These are phyloP conservation scores for Glareola pratincola DNA, from an alignment of 2,113 vertebrate genomes.

Conservation along the genomic window DNA sequence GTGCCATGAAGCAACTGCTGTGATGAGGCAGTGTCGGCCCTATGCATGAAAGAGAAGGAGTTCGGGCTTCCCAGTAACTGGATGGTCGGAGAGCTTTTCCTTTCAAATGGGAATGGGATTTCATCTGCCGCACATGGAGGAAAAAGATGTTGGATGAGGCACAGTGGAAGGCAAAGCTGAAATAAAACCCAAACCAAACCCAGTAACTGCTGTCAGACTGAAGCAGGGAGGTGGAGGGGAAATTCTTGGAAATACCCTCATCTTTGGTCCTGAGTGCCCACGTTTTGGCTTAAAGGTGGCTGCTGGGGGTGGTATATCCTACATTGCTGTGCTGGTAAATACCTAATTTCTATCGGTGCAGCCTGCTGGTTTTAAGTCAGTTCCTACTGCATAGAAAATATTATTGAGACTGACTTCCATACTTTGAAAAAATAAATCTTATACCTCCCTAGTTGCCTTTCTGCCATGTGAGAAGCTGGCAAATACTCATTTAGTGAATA, in stretches of 20 bases:
- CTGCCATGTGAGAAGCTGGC: neutral
- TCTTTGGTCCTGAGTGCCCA: neutral
- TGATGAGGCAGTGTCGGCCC: neutral
- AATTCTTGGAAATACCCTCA: neutral
- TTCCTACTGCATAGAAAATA: neutral
- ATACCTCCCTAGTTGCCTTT: neutral
- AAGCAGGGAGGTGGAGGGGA: neutral
- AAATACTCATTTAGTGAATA: neutral
- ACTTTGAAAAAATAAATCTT: neutral
- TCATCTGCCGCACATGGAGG: neutral
- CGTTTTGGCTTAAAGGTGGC: neutral
- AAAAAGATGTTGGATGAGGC: neutral
- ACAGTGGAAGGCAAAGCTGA: neutral
- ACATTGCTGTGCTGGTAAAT: neutral
- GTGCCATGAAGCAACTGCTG: neutral
- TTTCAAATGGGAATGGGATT: neutral
- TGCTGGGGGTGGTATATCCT: neutral
- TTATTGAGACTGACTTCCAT: neutral
- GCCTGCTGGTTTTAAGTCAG: neutral
- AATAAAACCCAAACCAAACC: neutral
- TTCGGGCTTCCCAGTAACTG: neutral
- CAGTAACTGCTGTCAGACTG: neutral
- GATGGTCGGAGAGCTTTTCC: neutral
- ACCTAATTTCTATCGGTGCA: accelerated
- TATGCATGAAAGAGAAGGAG: neutral